Percentiles rank a stretch among this genome's conserved stretches.
Conservation (phyloP, 92 coral and sea anemone species). For the Actinostola sp. region DNA sequence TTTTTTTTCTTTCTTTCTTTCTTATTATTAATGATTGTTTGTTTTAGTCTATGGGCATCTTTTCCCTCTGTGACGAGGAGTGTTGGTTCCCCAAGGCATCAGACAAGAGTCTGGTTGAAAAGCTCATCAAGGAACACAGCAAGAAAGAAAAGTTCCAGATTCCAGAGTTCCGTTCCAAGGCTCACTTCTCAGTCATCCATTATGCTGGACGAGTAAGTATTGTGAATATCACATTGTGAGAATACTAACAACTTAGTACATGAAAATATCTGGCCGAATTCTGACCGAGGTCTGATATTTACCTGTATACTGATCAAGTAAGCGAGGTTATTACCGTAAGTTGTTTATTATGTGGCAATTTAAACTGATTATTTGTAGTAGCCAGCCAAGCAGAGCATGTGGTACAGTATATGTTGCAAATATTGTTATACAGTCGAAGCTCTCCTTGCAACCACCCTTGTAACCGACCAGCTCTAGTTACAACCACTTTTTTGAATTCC, state of each 20-base stretch:
- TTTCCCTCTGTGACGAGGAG: conserved; percentile 94
- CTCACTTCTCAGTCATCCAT: conserved; percentile 91
- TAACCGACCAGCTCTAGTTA: too few species aligned
- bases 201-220: conserved; percentile 91
- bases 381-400: too few species aligned
- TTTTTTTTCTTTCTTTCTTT: not conserved
- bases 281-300: too few species aligned
- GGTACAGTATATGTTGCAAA: too few species aligned
- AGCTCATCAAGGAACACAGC: conserved; percentile 86
- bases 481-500: too few species aligned
- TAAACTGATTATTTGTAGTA: too few species aligned
- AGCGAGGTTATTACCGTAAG: too few species aligned
- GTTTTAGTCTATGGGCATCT: conserved; percentile 91
- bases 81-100: conserved; percentile 99
- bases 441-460: too few species aligned
- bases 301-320: too few species aligned
- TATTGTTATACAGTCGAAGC: too few species aligned
- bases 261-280: not conserved
- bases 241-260: not conserved
- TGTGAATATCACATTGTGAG: not conserved
- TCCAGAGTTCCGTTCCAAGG: conserved; percentile 96
- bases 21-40: not conserved
- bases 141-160: conserved; percentile 85
- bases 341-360: too few species aligned
- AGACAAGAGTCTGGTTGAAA: conserved; percentile 88